phyloP scores from a whole-genome alignment of 2,888 invertebrate genomes.

The Neoitamus cyanurus region DNA sequence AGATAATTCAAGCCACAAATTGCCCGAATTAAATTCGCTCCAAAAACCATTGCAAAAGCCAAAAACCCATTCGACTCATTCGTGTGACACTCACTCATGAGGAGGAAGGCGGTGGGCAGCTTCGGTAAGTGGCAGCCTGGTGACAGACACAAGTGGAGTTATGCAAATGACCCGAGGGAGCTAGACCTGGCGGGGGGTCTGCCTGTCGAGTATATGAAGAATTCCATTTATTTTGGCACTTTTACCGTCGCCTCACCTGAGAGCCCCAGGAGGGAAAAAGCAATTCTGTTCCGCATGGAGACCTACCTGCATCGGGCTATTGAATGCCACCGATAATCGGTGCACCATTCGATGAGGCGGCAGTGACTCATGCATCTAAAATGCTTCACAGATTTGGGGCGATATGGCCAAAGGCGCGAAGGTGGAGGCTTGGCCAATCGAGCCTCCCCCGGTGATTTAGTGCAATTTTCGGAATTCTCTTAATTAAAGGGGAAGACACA shows the following conservation, averaged over 20 bases:
- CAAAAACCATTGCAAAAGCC: background rate
- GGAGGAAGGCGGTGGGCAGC: background rate
- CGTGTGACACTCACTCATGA: too few species aligned
- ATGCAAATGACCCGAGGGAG: background rate
- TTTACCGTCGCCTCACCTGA: background rate
- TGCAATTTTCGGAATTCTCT: background rate
- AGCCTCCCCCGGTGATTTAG: background rate
- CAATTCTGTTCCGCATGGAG: background rate
- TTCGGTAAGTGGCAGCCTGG: background rate
- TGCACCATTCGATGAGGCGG: background rate
- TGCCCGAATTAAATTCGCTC: background rate
- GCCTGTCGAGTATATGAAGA: background rate
- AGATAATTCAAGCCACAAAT: background rate
- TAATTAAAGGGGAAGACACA: background rate
- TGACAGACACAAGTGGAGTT: background rate
- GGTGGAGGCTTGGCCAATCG: background rate
- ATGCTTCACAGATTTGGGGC: background rate
- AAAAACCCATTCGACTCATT: too few species aligned
- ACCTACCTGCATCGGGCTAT: background rate
- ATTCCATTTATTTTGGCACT: background rate
- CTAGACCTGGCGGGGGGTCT: background rate
- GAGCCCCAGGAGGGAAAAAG: background rate
- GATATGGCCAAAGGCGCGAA: background rate
- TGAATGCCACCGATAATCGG: background rate
- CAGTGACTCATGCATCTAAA: background rate